These are phyloP conservation scores for Sphecodes monilicornis DNA, from an alignment of 2,888 invertebrate genomes.

Conservation along the genomic window DNA sequence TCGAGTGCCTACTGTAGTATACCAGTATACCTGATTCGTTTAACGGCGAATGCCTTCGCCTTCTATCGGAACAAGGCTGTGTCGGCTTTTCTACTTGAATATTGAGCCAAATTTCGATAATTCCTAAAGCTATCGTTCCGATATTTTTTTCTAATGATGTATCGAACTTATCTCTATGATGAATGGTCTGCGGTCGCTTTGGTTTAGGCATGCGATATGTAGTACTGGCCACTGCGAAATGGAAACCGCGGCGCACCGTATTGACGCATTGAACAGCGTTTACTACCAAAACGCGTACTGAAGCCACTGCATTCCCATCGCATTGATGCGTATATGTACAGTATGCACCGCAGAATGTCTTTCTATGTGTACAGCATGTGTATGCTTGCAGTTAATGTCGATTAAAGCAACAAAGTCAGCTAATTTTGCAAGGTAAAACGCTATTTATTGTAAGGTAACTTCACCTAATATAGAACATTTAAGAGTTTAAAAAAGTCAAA, in stretches of 20 bases:
- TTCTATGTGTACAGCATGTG: not conserved
- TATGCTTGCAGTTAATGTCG: slow-evolving; percentile 16
- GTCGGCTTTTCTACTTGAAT: not conserved
- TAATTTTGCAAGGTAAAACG: no score
- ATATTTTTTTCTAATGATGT: slow-evolving; percentile 26
- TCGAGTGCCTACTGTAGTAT: no score
- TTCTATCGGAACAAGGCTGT: no score
- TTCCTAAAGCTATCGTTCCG: not conserved
- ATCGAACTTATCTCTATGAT: slow-evolving; percentile 35
- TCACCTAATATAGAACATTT: no score
- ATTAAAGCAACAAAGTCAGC: no score
- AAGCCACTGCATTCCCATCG: slow-evolving; percentile 46
- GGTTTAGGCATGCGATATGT: slow-evolving; percentile 32
- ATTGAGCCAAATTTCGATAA: not conserved
- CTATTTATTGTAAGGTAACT: no score
- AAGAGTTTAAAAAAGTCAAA: no score
- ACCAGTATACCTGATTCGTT: no score
- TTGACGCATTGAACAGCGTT: slow-evolving; percentile 37
- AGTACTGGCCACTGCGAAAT: slow-evolving; percentile 28
- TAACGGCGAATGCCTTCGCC: no score
- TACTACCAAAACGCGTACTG: slow-evolving; percentile 37
- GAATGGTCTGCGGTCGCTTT: slow-evolving; percentile 41
- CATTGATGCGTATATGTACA: slow-evolving; percentile 16
- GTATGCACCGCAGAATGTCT: slow-evolving; percentile 30
- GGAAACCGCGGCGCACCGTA: slow-evolving; percentile 40